Base-by-base conservation (phyloP, 92 coral and sea anemone species). In the Umimayanthus kanabou region DNA sequence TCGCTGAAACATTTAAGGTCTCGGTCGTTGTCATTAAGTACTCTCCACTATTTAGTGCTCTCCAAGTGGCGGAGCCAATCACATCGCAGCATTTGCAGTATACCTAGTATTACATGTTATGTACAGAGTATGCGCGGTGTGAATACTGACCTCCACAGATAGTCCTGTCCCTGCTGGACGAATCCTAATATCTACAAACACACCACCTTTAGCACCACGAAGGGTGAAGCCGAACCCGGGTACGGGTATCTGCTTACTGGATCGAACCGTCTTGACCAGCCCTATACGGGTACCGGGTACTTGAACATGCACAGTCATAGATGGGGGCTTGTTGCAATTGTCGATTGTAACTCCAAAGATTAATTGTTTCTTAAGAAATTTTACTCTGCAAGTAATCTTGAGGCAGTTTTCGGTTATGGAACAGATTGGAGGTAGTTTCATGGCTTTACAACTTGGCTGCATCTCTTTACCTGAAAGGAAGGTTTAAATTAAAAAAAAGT, bases 381-480 rank as follows among this genome's bases (percentile, higher is more conserved):
- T 82, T 4, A 90, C 69, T 9, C 40, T 66, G 49, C 93, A 90
- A 23, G 88, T 50, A 13, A 87, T 81, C 10, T 65, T 23, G 39
- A 83, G 82, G 67, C 93, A 90, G 85, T 90, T 79, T 79, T 87
- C 47, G 20, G 85, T 87, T 5, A 90, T 87, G 45, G 47, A 40
- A 79, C 93, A 90, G 58, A 90, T 33, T 15, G 40, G 69, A 18
- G 90, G 91, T 13, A 88, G 87, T 16, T 50, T 49, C 40, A 90
- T 47, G 26, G 81, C 45, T 42, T 77, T 43, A 45, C 81, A 77
- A n/a, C 33, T 77, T n/a, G 64, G 81, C 47, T 77, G 81, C 26
- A 77, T n/a, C n/a, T 77, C 39, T 45, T 45, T 77, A 1, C 81
- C 81, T 77, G 61, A 13, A 77, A 47, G 5, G 18, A 76, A 75